Base-by-base conservation (phyloP, 2,888 invertebrate genomes). In the Bruchidius siliquastri region DNA sequence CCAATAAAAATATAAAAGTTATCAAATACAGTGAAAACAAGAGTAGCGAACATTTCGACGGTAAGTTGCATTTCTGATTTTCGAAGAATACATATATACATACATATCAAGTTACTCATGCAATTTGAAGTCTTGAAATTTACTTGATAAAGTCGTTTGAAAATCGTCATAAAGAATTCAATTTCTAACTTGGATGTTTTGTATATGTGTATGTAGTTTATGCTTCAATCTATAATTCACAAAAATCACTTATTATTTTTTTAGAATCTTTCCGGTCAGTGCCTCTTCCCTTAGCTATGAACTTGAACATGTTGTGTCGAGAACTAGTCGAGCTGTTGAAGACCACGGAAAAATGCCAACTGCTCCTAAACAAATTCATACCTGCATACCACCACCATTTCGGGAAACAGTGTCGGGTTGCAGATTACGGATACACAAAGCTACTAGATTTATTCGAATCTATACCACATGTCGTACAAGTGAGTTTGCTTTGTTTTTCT, bases 341-440 rank as follows among this genome's bases (percentile, higher is more conserved):
- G 82, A 94, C 93, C 71, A 92, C 92, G 22, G 93, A 95, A 0
- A 91, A 92, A 77, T 94, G 96, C 82, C 93, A 94, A 74, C 91
- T 98, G 87, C 91, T 93, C 2, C 93, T 95, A 84, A 91, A 88
- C 85, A 94, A 96, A 82, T 94, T 98, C 79, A 97, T 98, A 81
- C 98, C 98, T 0, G 94, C 96, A 0, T 98, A 98, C 87, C 98
- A 98, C 85, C 97, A 97, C 86, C 97, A 97, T 86, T 98, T 97
- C 86, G 97, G 97, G 0, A 91, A 96, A 49, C 98, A 98, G 86
- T 97, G 97, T 85, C 91, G 97, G 72, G 97, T 98, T 0, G 96
- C 97, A 8, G 96, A 97, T 88, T 98, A 97, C 84, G 98, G 98
- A n/a, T 97, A 95, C 83, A 96, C 95, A 0, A 96, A 96, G 85